phyloP scores from a whole-genome alignment of 2,113 vertebrate genomes.

The Xiphophorus hellerii region DNA sequence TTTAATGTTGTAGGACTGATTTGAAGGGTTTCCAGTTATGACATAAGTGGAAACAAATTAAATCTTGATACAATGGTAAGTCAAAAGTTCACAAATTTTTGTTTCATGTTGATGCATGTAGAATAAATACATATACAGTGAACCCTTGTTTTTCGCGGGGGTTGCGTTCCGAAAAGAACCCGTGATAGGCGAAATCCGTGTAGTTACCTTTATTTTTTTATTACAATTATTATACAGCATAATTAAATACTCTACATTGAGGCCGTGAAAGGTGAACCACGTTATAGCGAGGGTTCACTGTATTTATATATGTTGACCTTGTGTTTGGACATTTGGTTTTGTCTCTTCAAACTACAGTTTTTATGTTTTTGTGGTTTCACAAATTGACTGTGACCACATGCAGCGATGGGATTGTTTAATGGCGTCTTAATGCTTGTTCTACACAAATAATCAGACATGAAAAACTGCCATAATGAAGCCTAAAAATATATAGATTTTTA shows the following conservation, averaged over 20 bases:
- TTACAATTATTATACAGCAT: too few species aligned
- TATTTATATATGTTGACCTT: too few species aligned
- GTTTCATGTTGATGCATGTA: not conserved
- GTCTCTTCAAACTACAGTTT: conserved; percentile 13
- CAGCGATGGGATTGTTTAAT: conserved; percentile 28
- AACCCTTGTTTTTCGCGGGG: too few species aligned
- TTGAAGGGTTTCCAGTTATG: fast-evolving
- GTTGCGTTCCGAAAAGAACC: too few species aligned
- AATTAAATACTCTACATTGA: too few species aligned
- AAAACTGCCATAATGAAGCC: not conserved
- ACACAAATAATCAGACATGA: conserved; percentile 11
- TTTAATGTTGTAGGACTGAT: not conserved
- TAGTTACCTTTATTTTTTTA: too few species aligned
- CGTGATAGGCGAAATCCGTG: too few species aligned
- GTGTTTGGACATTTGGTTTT: not conserved
- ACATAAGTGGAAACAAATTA: not conserved
- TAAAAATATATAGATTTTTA: not conserved
- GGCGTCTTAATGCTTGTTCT: not conserved
- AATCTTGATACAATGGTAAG: not conserved
- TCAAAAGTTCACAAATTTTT: not conserved
- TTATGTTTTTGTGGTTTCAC: conserved; percentile 24
- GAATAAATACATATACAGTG: not conserved
- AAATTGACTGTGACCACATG: conserved; percentile 24
- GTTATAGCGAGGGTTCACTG: too few species aligned
- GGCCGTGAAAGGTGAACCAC: too few species aligned